phyloP scores from a whole-genome alignment of 2,797 vertebrate species.

The Mus minutoides region DNA sequence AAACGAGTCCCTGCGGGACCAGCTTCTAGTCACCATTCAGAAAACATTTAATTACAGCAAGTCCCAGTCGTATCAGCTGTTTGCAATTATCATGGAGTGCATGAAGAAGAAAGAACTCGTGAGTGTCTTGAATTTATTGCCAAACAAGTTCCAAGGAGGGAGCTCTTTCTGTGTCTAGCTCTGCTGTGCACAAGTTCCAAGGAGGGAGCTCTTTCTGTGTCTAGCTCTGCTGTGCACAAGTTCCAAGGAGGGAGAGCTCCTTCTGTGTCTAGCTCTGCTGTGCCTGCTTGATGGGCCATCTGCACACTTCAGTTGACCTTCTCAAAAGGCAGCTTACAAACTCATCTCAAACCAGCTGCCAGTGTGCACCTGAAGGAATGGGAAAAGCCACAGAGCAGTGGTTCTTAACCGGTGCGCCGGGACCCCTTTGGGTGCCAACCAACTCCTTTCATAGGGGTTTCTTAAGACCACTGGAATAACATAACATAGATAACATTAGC shows the following conservation, averaged over 20 bases:
- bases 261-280: constrained; percentile 35
- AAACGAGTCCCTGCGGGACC: constrained; percentile 95
- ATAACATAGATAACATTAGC: neutral
- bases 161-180: constrained; percentile 44
- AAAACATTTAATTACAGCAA: constrained; percentile 98
- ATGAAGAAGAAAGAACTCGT: constrained; percentile 99
- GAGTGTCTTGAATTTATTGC: constrained; percentile 85
- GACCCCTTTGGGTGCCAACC: neutral
- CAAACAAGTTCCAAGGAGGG: neutral
- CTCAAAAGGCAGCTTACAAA: neutral
- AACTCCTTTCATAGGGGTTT: neutral
- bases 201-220: constrained; percentile 15
- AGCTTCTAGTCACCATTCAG: constrained; percentile 98
- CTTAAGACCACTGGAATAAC: neutral
- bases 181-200: neutral
- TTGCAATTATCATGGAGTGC: constrained; percentile 97
- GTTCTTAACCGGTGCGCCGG: neutral
- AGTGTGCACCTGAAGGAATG: neutral
- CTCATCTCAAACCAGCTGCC: neutral
- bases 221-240: too few species aligned
- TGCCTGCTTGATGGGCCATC: neutral
- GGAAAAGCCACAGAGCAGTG: neutral
- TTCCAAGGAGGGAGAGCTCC: neutral
- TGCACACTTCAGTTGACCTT: neutral
- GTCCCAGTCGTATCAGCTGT: constrained; percentile 95